These are phyloP conservation scores for Chelonus insularis DNA, from an alignment of 1,140 invertebrate genomes.

Conservation along the genomic window DNA sequence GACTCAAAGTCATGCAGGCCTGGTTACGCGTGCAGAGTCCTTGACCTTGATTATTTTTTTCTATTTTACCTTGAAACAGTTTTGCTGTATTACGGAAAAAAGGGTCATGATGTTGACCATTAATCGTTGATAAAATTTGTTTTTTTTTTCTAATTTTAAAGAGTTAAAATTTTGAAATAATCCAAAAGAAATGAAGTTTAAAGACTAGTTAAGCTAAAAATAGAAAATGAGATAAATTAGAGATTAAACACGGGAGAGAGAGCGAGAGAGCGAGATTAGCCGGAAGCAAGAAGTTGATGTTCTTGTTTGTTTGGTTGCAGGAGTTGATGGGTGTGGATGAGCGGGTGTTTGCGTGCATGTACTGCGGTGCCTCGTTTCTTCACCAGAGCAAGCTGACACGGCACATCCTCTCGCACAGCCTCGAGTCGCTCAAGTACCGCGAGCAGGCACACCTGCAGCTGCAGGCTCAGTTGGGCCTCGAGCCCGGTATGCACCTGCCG, in stretches of 20 bases:
- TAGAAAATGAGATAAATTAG: constrained; percentile 18
- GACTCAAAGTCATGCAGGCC: background rate
- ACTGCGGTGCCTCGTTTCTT: constrained; percentile 83
- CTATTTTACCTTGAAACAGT: constrained; percentile 16
- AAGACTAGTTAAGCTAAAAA: constrained; percentile 37
- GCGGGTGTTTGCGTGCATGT: constrained; percentile 77
- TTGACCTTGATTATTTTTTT: constrained; percentile 19
- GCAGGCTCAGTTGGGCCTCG: constrained; percentile 59
- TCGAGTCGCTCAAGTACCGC: constrained; percentile 82
- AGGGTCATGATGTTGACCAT: constrained; percentile 12
- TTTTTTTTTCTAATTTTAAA: constrained; percentile 9
- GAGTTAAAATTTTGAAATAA: background rate
- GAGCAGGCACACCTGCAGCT: constrained; percentile 66
- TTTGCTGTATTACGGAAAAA: constrained; percentile 13
- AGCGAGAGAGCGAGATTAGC: constrained; percentile 29
- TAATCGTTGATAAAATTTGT: background rate
- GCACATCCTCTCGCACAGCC: constrained; percentile 83
- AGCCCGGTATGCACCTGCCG: constrained; percentile 52
- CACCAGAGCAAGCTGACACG: constrained; percentile 86
- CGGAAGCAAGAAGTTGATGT: constrained; percentile 83
- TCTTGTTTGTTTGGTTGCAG: constrained; percentile 89
- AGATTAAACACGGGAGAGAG: constrained; percentile 29
- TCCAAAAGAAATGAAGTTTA: constrained; percentile 27
- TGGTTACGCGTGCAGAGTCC: constrained; percentile 6
- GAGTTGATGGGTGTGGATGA: constrained; percentile 76